Evolutionary conservation across 2,113 vertebrate genomes (phyloP).

Genomic region (Odontesthes bonariensis): DNA sequence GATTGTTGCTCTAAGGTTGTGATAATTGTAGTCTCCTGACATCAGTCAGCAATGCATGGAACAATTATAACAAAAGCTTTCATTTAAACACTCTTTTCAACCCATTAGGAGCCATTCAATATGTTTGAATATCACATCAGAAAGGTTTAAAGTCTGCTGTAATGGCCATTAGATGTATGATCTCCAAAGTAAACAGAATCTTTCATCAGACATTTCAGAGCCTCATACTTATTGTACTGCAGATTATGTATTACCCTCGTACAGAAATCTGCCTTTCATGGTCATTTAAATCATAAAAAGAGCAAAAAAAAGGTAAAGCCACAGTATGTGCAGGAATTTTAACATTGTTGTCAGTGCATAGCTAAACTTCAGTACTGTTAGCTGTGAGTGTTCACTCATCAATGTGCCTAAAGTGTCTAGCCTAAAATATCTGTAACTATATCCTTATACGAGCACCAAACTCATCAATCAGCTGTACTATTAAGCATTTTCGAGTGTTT

Average conservation of each 20-base stretch:
- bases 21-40: background rate
- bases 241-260: background rate
- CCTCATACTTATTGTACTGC: constrained; percentile 8
- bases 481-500: background rate
- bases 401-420: background rate
- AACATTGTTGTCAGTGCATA: background rate
- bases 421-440: constrained; percentile 10
- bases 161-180: constrained; percentile 17
- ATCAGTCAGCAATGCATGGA: constrained; percentile 17
- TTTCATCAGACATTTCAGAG: constrained; percentile 27
- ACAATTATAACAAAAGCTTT: constrained; percentile 43
- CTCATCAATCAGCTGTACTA: background rate
- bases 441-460: background rate
- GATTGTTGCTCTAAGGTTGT: background rate
- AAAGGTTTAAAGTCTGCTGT: background rate
- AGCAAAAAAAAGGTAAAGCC: background rate
- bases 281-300: background rate
- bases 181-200: constrained; percentile 52
- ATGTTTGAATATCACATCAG: constrained; percentile 28
- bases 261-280: background rate
- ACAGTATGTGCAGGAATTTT: background rate
- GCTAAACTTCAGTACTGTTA: background rate
- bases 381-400: constrained; percentile 15
- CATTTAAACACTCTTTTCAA: constrained; percentile 46
- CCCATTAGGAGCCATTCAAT: constrained; percentile 9